A percentile compares a stretch with the other conserved stretches of the same genome.
Conservation (phyloP, 2,797 vertebrate genomes). For the Pangasius mekongensis region DNA sequence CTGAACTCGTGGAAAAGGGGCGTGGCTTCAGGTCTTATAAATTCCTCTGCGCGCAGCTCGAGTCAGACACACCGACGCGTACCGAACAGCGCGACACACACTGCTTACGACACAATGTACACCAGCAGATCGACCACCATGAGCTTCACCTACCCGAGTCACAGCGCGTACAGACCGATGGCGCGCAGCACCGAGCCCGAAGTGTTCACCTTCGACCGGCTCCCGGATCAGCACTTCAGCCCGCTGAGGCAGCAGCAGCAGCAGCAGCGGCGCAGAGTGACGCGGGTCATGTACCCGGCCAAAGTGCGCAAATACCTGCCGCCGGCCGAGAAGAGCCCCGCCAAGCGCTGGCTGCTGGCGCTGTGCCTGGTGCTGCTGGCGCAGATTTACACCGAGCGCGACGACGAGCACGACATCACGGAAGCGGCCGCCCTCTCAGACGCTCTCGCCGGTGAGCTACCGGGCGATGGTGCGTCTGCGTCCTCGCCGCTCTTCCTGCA, state of each 20-base stretch:
- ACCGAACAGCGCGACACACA: not conserved
- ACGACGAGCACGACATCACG: slow-evolving; percentile 64
- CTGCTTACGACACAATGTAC: slow-evolving; percentile 60
- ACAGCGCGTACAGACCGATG: slow-evolving; percentile 44
- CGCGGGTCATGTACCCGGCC: slow-evolving; percentile 78
- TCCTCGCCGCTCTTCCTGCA: slow-evolving; percentile 53
- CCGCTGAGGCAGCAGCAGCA: slow-evolving; percentile 46
- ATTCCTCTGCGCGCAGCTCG: not conserved
- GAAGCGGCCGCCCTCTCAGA: slow-evolving; percentile 40
- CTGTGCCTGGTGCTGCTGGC: slow-evolving; percentile 77
- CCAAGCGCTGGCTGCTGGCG: slow-evolving; percentile 75
- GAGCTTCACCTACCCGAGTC: slow-evolving; percentile 58
- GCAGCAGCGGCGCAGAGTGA: slow-evolving; percentile 70
- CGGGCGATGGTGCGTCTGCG: slow-evolving; percentile 34
- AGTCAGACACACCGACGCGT: not conserved
- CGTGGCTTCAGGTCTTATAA: not conserved
- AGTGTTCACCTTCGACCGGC: slow-evolving; percentile 80
- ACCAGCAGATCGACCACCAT: slow-evolving; percentile 66
- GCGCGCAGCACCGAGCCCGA: slow-evolving; percentile 73
- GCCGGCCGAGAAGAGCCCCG: slow-evolving; percentile 73
- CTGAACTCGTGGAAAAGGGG: not conserved
- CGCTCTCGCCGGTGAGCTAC: slow-evolving; percentile 40
- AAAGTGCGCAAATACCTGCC: slow-evolving; percentile 80
- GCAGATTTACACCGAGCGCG: slow-evolving; percentile 79
- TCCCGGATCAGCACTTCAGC: slow-evolving; percentile 54